A percentile compares a stretch with the other conserved stretches of the same genome.
Conservation (phyloP, 2,113 vertebrate genomes). For the Leptodactylus fuscus region DNA sequence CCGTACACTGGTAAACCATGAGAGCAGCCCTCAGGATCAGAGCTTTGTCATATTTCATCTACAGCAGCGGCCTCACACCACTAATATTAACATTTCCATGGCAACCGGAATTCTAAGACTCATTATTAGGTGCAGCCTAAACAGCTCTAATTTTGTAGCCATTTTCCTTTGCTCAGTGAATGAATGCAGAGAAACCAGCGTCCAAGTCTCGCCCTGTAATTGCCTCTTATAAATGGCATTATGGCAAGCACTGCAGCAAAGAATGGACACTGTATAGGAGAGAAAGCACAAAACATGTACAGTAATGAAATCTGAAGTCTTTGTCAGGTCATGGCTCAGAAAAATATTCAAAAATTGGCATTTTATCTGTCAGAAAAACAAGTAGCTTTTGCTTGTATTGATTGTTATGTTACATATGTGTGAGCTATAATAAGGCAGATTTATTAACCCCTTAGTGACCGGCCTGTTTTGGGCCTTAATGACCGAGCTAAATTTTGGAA, state of each 20-base stretch:
- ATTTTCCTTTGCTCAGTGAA: neutral
- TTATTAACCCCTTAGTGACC: too few species aligned
- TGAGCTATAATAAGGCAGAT: too few species aligned
- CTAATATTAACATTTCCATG: conserved; percentile 53
- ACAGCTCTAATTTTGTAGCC: conserved; percentile 4
- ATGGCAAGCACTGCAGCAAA: neutral
- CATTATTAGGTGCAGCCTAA: conserved; percentile 27
- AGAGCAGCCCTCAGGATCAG: neutral
- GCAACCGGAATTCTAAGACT: conserved; percentile 25
- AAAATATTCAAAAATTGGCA: too few species aligned
- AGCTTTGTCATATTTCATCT: conserved; percentile 33
- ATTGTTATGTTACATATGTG: too few species aligned
- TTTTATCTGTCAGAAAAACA: too few species aligned
- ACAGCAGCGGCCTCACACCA: neutral
- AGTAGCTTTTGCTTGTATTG: too few species aligned
- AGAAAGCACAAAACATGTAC: too few species aligned
- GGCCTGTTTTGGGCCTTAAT: too few species aligned
- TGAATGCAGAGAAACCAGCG: neutral
- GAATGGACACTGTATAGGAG: too few species aligned
- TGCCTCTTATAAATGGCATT: neutral
- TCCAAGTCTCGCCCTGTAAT: neutral
- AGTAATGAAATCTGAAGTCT: too few species aligned
- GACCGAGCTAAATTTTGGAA: too few species aligned
- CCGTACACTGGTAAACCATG: neutral
- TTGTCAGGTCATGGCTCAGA: too few species aligned